Evolutionary conservation across 2,888 invertebrate species (phyloP), one percentile per base, ranked within the genome.

Genomic region (Andrena dorsata): DNA sequence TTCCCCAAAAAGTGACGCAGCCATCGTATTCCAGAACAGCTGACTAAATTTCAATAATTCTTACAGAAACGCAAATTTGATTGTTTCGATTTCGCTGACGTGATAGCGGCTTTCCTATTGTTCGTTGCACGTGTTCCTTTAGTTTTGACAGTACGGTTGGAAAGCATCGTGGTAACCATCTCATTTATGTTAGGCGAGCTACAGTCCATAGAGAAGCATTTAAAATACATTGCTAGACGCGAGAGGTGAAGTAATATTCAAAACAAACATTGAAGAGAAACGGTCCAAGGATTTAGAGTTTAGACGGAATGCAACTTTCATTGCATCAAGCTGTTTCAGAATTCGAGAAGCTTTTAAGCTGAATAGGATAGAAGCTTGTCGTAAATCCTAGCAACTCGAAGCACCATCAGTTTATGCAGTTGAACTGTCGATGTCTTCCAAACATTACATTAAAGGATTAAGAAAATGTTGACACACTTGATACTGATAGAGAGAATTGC

Each of bases 51-150:
- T 47, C 41, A 16, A 41, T 41, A 41, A 41, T 66, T 66, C 10
- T 30, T 41, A 30, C 23, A 32, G 10, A 61, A 74, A 80, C 53
- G 53, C 47, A 75, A 20, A 35, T 64, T 74, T 60, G 68, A 8
- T 60, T 69, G 20, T 47, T 56, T 41, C 30, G 51, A 47, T 30
- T 76, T 68, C 41, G 53, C 13, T 20, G 1, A 23, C 35, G 47
- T 35, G 58, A n/a, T 23, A 68, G 10, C 13, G 49, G 30, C 20
- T 47, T 63, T 7, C 7, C 41, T 28, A 23, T 53, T 28, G 8
- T 26, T 16, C 13, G 20, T 49, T 35, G n/a, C 4, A 47, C 13
- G n/a, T 26, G 20, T 26, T 51, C n/a, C n/a, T 74, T 77, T 49
- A 56, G 23, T 23, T 30, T 56, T 72, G n/a, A 20, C 4, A 41